Base-by-base conservation (phyloP, 2,888 invertebrate genomes). In the Scaptomyza polygonia region DNA sequence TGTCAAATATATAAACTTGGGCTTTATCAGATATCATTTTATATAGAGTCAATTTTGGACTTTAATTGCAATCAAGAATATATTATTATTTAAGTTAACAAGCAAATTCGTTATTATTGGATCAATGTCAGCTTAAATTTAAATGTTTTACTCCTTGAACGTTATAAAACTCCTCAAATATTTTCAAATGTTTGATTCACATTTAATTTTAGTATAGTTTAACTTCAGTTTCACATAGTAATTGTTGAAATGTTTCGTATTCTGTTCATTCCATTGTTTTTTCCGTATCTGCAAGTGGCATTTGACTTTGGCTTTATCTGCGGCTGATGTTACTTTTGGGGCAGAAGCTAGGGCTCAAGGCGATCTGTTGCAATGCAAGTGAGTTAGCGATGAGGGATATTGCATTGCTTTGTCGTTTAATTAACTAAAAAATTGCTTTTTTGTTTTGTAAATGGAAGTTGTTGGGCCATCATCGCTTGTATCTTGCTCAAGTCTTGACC, bases 371-470 rank as follows among this genome's bases (percentile, higher is more conserved):
- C 34, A 34, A 16, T 66, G 51, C 34, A 54, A 58, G 29, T 5
- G 3, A 42, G 18, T 53, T 16, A 61, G 63, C 30, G 49, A 49
- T 52, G 42, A 48, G 57, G 49, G 72, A 45, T 11, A 70, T 71
- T 72, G 72, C 55, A 67, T 72, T 79, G 67, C 84, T 88, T 89
- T 88, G 88, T 75, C 78, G 83, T 86, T 85, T 87, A 88, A 89
- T 89, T 85, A 88, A 88, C 81, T 85, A 79, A 87, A 79, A 81
- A 88, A 88, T 86, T 82, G 71, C 67, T 79, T 85, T 86, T 79
- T 77, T 74, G 66, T 79, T 85, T 86, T 79, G 76, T 74, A 72
- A 75, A 76, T 81, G 77, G 79, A 25, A 25, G 0, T 77, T 86
- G 59, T 63, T 34, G 34, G 8, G 14, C 14, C 4, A 14, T 36